Conservation (phyloP, 2,797 vertebrate species). For the Taeniopygia guttata region DNA sequence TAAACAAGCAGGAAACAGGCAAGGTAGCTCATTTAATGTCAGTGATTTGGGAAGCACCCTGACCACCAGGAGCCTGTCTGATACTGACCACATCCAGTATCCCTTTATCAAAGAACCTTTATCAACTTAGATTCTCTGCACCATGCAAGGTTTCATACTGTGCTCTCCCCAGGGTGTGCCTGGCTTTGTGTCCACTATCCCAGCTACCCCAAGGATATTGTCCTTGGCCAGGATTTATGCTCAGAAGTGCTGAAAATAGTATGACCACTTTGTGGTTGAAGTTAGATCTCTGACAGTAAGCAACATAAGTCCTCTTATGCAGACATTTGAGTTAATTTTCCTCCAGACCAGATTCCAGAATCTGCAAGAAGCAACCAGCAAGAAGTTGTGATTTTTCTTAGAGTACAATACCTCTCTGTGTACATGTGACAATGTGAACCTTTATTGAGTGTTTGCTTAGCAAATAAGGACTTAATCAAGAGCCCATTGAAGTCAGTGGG, state of each 20-base stretch:
- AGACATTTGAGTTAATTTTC: background rate
- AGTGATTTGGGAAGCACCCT: background rate
- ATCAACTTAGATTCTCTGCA: background rate
- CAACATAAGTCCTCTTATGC: background rate
- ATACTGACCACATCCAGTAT: background rate
- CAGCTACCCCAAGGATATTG: background rate
- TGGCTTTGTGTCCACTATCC: background rate
- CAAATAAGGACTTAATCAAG: slow-evolving; percentile 4
- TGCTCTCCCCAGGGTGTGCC: accelerated
- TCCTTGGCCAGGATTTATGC: background rate
- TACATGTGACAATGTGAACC: background rate
- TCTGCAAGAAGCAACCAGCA: background rate
- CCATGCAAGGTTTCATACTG: background rate
- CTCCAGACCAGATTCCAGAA: background rate
- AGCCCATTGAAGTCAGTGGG: background rate
- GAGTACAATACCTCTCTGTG: background rate
- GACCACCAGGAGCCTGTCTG: background rate
- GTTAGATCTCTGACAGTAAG: background rate
- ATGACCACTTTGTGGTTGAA: background rate
- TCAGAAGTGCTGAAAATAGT: background rate
- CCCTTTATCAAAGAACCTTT: background rate
- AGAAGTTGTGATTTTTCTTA: background rate
- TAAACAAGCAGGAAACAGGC: background rate
- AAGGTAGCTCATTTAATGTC: background rate
- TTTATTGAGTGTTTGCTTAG: slow-evolving; percentile 4